Evolutionary conservation across 1,140 invertebrate genomes (phyloP).

Genomic region (Drosophila repleta): DNA sequence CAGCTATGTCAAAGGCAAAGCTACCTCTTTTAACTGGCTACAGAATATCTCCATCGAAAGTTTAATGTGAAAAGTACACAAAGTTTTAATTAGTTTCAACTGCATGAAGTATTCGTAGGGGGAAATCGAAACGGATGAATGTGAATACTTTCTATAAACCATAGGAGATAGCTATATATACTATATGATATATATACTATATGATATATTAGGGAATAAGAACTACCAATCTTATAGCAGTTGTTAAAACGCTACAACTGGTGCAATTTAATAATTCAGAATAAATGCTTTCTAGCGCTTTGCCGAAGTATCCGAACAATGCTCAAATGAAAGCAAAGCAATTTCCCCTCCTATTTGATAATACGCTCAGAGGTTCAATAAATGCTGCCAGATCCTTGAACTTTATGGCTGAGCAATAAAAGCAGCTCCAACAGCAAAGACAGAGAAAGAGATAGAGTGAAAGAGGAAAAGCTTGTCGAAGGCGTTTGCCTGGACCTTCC

Average conservation of each 20-base stretch:
- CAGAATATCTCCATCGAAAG: too few relatives aligned
- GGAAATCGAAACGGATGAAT: too few relatives aligned
- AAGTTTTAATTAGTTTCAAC: too few relatives aligned
- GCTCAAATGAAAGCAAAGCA: conserved; percentile 47
- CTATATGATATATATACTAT: too few relatives aligned
- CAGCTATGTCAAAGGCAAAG: too few relatives aligned
- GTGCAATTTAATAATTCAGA: conserved; percentile 32
- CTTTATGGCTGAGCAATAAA: conserved; percentile 53
- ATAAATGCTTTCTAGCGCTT: conserved; percentile 41
- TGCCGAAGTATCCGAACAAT: conserved; percentile 16
- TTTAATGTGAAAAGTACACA: too few relatives aligned
- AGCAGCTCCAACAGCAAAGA: conserved; percentile 28
- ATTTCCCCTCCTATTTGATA: conserved; percentile 46
- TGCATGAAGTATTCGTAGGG: too few relatives aligned
- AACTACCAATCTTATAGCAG: background rate
- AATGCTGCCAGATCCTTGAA: conserved; percentile 55
- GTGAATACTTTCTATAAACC: too few relatives aligned
- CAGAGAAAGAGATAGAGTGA: background rate
- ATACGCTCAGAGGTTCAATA: conserved; percentile 46
- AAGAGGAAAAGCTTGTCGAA: conserved; percentile 53
- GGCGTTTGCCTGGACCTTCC: conserved; percentile 43
- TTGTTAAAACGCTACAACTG: background rate
- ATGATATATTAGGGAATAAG: too few relatives aligned
- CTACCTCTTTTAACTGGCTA: too few relatives aligned
- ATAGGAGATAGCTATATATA: too few relatives aligned